phyloP scores from a whole-genome alignment of 2,113 vertebrate species.

The Seriola quinqueradiata region DNA sequence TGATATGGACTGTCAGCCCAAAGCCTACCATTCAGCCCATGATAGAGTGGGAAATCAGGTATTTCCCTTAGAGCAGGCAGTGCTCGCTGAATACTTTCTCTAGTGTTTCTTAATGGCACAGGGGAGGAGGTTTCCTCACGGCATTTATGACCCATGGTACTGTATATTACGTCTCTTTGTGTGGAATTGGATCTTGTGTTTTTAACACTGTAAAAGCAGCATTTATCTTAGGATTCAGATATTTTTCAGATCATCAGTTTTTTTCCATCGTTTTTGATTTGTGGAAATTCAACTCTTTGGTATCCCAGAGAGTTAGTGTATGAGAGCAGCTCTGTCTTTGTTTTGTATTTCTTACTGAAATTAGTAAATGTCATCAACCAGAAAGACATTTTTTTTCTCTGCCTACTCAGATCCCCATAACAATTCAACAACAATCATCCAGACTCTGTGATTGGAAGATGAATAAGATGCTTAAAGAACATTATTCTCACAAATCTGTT shows the following conservation, averaged over 20 bases:
- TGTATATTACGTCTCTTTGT: slow-evolving; percentile 31
- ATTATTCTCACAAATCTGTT: slow-evolving; percentile 44
- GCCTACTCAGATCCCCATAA: slow-evolving; percentile 40
- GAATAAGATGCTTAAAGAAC: slow-evolving; percentile 37
- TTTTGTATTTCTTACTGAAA: slow-evolving; percentile 62
- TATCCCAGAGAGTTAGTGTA: background rate
- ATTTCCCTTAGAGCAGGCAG: slow-evolving; percentile 58
- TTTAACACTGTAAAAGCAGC: slow-evolving; percentile 39
- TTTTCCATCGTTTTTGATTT: slow-evolving; percentile 12
- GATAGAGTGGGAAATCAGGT: slow-evolving; percentile 67
- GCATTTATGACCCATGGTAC: slow-evolving; percentile 51
- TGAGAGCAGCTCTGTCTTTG: slow-evolving; percentile 29
- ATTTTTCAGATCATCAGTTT: background rate
- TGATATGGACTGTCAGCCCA: slow-evolving; percentile 66
- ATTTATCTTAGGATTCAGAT: slow-evolving; percentile 47
- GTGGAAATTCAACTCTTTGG: slow-evolving; percentile 28
- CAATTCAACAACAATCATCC: slow-evolving; percentile 34
- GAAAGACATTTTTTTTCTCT: slow-evolving; percentile 12
- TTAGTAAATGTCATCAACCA: slow-evolving; percentile 64
- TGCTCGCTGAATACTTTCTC: slow-evolving; percentile 48
- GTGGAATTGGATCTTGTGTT: slow-evolving; percentile 41
- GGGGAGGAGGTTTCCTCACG: slow-evolving; percentile 46
- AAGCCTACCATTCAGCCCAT: slow-evolving; percentile 52
- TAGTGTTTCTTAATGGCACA: slow-evolving; percentile 52
- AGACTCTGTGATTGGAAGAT: slow-evolving; percentile 34